A percentile compares a stretch with the other conserved stretches of the same genome.
Evolutionary conservation across 2,113 vertebrate species (phyloP).

Genomic region (Sardina pilchardus): DNA sequence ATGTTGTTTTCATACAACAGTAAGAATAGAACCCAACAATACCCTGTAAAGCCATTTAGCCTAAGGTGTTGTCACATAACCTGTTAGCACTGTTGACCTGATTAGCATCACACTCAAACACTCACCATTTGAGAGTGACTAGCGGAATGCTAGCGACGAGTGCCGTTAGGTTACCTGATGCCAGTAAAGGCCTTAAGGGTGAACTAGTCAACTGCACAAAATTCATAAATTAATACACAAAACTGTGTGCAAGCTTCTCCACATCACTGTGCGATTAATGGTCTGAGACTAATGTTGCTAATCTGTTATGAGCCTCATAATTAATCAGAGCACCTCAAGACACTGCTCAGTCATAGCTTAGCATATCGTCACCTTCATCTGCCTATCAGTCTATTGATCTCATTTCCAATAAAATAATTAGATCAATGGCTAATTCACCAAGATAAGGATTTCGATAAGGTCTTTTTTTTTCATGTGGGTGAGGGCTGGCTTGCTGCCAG

Average conservation of each 20-base stretch:
- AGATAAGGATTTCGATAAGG: constrained; percentile 58
- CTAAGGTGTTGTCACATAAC: neutral
- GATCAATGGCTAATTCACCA: constrained; percentile 60
- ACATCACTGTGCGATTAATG: neutral
- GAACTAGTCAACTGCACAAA: too few species aligned
- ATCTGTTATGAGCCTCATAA: neutral
- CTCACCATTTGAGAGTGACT: neutral
- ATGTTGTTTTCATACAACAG: neutral
- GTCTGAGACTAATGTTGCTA: neutral
- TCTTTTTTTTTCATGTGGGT: constrained; percentile 55
- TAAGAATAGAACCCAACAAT: neutral
- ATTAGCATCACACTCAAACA: neutral
- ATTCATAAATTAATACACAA: neutral
- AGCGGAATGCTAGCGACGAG: neutral
- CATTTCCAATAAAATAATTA: constrained; percentile 59
- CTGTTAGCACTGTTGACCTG: neutral
- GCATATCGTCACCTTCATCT: constrained; percentile 44
- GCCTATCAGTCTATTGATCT: constrained; percentile 59
- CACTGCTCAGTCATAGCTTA: neutral
- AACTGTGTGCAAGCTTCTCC: neutral
- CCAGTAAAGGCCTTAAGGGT: too few species aligned
- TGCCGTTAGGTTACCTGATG: too few species aligned
- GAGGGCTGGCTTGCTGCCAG: constrained; percentile 21
- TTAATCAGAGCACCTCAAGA: neutral
- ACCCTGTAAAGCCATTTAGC: neutral